Conservation (phyloP, 2,888 invertebrate genomes). For the Asteroscopus sphinx region DNA sequence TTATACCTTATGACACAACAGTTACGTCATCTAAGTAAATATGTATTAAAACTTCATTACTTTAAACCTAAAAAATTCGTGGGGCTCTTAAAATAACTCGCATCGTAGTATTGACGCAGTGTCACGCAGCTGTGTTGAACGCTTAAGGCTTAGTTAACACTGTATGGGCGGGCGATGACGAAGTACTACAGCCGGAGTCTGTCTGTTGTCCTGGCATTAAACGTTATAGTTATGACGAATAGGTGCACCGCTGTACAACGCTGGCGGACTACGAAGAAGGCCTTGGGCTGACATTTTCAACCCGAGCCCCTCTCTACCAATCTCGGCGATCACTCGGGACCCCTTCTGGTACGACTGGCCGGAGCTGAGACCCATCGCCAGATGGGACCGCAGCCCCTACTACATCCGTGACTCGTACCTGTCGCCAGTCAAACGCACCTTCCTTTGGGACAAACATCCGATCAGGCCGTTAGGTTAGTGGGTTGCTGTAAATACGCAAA, state of each 20-base stretch:
- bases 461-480: slow-evolving; percentile 97
- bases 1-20: no score
- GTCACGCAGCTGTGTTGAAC: slow-evolving; percentile 49
- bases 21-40: no score
- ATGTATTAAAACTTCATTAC: no score
- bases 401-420: slow-evolving; percentile 96
- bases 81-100: slow-evolving; percentile 42
- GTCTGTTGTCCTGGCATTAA: slow-evolving; percentile 81
- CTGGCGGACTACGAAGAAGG: slow-evolving; percentile 90
- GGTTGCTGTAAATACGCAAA: slow-evolving; percentile 79
- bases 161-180: slow-evolving; percentile 78
- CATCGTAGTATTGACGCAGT: slow-evolving; percentile 12
- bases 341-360: slow-evolving; percentile 97
- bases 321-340: slow-evolving; percentile 95
- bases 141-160: slow-evolving; percentile 67
- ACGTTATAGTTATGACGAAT: slow-evolving; percentile 74
- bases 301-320: slow-evolving; percentile 94
- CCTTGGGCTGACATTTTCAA: slow-evolving; percentile 93
- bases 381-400: slow-evolving; percentile 93
- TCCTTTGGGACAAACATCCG: slow-evolving; percentile 97
- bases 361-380: slow-evolving; percentile 93
- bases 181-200: slow-evolving; percentile 70
- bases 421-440: slow-evolving; percentile 97
- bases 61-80: not conserved
- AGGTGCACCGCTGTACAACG: slow-evolving; percentile 93